Evolutionary conservation across 2,113 vertebrate species (phyloP).

Genomic region (Oreochromis aureus): DNA sequence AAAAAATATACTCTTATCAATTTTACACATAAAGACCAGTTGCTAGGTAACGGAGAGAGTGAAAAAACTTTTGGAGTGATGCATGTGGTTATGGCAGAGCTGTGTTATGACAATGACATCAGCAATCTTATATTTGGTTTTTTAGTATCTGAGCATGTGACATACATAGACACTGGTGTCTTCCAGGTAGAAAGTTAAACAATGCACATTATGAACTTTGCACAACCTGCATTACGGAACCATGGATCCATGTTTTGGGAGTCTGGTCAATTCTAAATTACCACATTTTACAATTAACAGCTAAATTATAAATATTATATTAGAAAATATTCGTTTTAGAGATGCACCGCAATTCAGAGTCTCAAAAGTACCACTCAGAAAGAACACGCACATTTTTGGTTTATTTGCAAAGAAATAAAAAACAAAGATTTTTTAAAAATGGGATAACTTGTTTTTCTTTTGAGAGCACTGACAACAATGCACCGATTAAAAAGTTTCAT

Average conservation of each 20-base stretch:
- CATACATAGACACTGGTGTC: background rate
- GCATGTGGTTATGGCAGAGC: background rate
- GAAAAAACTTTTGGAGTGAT: background rate
- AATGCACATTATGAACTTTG: background rate
- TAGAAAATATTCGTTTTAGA: background rate
- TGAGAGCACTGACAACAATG: background rate
- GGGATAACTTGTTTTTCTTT: background rate
- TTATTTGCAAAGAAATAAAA: background rate
- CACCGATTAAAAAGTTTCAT: background rate
- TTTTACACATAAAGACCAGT: background rate
- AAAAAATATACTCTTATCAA: background rate
- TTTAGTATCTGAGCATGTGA: background rate
- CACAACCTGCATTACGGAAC: background rate
- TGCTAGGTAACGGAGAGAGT: background rate
- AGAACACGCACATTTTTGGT: background rate
- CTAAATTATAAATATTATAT: background rate
- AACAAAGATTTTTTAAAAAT: background rate
- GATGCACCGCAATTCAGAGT: background rate
- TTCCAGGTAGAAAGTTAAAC: background rate
- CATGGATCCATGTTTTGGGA: background rate
- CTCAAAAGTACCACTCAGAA: background rate
- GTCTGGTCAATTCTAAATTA: background rate
- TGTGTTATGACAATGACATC: background rate
- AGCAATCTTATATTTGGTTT: background rate
- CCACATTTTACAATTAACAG: background rate